Percentiles rank a stretch among this genome's conserved stretches.
Conservation (phyloP, 2,888 invertebrate species). For the Rhagium mordax region DNA sequence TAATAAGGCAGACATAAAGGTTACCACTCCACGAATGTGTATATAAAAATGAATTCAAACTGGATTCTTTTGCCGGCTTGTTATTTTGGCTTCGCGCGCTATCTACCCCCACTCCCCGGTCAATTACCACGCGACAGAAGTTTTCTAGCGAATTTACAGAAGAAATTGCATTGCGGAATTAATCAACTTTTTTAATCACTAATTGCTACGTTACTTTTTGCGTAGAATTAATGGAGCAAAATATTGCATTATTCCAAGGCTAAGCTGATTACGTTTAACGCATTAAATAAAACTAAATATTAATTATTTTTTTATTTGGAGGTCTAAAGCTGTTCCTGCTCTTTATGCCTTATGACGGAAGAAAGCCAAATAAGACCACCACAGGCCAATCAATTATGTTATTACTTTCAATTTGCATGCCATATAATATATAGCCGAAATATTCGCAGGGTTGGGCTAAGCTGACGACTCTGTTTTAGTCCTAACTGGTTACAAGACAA, state of each 20-base stretch:
- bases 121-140: slow-evolving; percentile 8
- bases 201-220: not conserved
- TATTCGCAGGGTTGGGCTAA: too few species aligned
- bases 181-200: not conserved
- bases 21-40: slow-evolving; percentile 29
- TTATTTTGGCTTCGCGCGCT: slow-evolving; percentile 41
- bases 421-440: too few species aligned
- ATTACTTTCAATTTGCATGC: too few species aligned
- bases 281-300: too few species aligned
- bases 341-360: too few species aligned
- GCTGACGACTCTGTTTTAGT: too few species aligned
- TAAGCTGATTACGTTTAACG: not conserved
- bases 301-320: too few species aligned
- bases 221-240: not conserved
- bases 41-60: slow-evolving; percentile 36
- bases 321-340: too few species aligned
- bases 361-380: too few species aligned
- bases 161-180: not conserved
- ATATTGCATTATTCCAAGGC: not conserved
- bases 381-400: too few species aligned
- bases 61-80: slow-evolving; percentile 40
- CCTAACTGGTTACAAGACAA: too few species aligned
- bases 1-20: slow-evolving; percentile 6
- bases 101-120: slow-evolving; percentile 30
- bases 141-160: not conserved